phyloP scores from a whole-genome alignment of 92 coral and sea anemone species.

The Hydrozoanthus gracilis region DNA sequence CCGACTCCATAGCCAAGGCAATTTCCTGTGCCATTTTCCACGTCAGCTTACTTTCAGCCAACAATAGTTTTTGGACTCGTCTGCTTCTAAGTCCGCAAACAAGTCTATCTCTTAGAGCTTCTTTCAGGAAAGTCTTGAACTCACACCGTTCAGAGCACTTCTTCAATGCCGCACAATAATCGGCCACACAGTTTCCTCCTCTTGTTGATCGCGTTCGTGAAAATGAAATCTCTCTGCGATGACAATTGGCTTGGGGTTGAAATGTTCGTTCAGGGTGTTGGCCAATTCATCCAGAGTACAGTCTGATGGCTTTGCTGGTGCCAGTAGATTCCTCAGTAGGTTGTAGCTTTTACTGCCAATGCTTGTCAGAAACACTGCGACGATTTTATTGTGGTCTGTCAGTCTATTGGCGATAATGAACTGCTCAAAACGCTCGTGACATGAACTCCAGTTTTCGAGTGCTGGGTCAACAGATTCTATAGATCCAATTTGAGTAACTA shows the following conservation, averaged over 20 bases:
- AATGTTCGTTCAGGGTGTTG: neutral
- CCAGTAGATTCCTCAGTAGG: conserved; percentile 30
- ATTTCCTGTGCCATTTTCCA: conserved; percentile 19
- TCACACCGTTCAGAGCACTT: conserved; percentile 36
- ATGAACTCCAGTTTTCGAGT: conserved; percentile 41
- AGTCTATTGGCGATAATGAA: conserved; percentile 43
- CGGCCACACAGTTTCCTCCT: conserved; percentile 48
- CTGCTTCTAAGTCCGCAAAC: neutral
- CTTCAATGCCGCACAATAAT: conserved; percentile 38
- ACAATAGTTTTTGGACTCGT: neutral
- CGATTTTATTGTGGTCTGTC: conserved; percentile 45
- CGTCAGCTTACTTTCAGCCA: conserved; percentile 28
- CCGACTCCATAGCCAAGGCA: conserved; percentile 30
- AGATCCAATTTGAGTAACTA: conserved; percentile 30
- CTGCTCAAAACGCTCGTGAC: conserved; percentile 39
- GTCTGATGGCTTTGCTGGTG: conserved; percentile 52
- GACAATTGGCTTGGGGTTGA: conserved; percentile 33
- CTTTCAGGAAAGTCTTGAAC: conserved; percentile 29
- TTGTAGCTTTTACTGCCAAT: conserved; percentile 56
- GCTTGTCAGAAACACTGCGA: conserved; percentile 47
- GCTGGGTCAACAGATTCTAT: conserved; percentile 36
- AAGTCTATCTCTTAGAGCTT: conserved; percentile 35
- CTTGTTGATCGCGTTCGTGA: conserved; percentile 27
- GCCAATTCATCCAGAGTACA: neutral
- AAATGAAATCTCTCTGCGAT: conserved; percentile 36